These are phyloP conservation scores for Clarias batrachus DNA, from an alignment of 2,113 vertebrate species.

Conservation along the genomic window DNA sequence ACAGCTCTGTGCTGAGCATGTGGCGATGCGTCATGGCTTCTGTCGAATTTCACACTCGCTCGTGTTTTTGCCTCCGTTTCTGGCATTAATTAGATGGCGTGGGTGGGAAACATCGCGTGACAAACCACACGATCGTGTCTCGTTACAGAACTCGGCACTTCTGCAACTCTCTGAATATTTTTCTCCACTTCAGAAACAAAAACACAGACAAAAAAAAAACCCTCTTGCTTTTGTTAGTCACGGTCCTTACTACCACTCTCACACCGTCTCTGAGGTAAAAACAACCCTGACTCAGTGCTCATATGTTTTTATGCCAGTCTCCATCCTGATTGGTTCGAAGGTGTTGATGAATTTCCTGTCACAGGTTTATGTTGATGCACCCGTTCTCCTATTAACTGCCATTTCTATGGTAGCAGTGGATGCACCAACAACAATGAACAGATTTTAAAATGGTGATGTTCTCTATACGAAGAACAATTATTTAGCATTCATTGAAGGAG, in stretches of 20 bases:
- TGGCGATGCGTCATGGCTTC: slow-evolving; percentile 77
- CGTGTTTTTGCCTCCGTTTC: slow-evolving; percentile 65
- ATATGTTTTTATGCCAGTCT: not conserved
- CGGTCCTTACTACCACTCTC: not conserved
- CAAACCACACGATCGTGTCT: slow-evolving; percentile 34
- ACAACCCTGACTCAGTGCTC: slow-evolving; percentile 4
- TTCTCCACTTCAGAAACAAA: slow-evolving; percentile 23
- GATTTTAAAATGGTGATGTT: not conserved
- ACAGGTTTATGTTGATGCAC: not conserved
- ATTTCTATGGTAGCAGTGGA: not conserved
- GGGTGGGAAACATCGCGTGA: slow-evolving; percentile 57
- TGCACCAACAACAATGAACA: too few species aligned
- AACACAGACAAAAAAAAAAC: not conserved
- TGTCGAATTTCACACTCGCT: slow-evolving; percentile 70
- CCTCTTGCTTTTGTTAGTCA: not conserved
- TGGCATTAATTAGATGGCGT: slow-evolving; percentile 76
- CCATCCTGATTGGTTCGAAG: not conserved
- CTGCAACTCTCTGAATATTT: slow-evolving; percentile 44
- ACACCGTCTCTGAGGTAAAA: slow-evolving; percentile 12
- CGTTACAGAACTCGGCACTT: slow-evolving; percentile 17
- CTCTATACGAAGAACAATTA: not conserved
- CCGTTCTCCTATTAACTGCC: too few species aligned
- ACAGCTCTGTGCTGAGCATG: slow-evolving; percentile 68
- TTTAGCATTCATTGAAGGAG: not conserved
- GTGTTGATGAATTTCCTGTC: not conserved